Conservation (phyloP, 2,113 vertebrate genomes). For the Lasiurus borealis region DNA sequence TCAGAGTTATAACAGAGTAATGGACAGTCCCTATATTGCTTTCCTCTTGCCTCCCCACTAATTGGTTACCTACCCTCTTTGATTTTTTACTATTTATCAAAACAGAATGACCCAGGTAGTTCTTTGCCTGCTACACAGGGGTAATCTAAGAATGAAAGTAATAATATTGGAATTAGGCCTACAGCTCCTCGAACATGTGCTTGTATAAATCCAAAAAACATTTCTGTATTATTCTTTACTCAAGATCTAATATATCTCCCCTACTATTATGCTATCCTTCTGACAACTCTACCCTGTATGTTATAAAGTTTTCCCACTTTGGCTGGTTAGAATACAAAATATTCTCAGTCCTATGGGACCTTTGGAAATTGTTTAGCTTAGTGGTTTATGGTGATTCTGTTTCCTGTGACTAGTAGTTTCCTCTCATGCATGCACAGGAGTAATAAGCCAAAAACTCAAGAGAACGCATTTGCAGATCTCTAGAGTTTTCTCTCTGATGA, state of each 20-base stretch:
- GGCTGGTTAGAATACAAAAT: neutral
- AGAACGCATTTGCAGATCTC: neutral
- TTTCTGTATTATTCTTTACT: neutral
- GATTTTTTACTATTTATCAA: neutral
- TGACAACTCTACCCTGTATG: neutral
- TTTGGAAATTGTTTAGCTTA: neutral
- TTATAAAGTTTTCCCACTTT: neutral
- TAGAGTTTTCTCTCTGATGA: neutral
- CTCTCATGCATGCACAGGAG: neutral
- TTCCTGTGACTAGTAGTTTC: slow-evolving; percentile 24
- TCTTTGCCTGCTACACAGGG: neutral
- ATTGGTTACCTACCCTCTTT: neutral
- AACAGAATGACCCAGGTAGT: neutral
- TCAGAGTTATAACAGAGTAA: neutral
- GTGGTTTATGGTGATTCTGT: slow-evolving; percentile 21
- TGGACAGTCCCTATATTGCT: neutral
- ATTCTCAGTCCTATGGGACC: neutral
- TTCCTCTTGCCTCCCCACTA: neutral
- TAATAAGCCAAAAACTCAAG: neutral
- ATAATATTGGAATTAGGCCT: neutral
- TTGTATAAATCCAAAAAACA: neutral
- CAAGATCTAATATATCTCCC: neutral
- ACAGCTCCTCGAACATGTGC: neutral
- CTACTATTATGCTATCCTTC: neutral
- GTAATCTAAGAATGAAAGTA: neutral